These are phyloP conservation scores for Anarsia innoxiella DNA, from an alignment of 2,888 invertebrate species.

Conservation along the genomic window DNA sequence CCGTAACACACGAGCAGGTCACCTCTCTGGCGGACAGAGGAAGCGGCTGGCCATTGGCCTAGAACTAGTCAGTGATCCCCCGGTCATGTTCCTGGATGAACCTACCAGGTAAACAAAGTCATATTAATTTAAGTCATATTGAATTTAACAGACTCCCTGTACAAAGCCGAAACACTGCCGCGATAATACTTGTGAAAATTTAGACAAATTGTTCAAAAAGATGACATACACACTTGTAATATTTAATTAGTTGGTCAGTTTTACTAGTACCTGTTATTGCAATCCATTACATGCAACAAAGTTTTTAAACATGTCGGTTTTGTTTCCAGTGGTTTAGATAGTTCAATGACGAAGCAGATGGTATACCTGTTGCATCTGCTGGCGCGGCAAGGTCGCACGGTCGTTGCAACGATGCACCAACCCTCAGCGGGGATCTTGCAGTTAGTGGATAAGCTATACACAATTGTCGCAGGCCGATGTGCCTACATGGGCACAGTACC, in stretches of 20 bases:
- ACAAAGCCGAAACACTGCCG: no score
- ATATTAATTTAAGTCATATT: no score
- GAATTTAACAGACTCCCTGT: no score
- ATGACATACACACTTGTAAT: no score
- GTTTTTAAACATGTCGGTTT: no score
- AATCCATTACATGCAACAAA: no score
- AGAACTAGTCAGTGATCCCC: slow-evolving; percentile 93
- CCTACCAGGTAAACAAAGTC: slow-evolving; percentile 91
- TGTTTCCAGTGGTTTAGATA: slow-evolving; percentile 57
- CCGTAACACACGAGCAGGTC: slow-evolving; percentile 79
- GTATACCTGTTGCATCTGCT: slow-evolving; percentile 86
- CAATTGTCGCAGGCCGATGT: slow-evolving; percentile 85
- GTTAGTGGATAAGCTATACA: slow-evolving; percentile 92
- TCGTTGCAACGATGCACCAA: slow-evolving; percentile 93
- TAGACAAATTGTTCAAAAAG: no score
- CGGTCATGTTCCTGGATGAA: slow-evolving; percentile 95
- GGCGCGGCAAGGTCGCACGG: slow-evolving; percentile 88
- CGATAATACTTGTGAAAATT: no score
- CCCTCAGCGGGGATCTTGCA: slow-evolving; percentile 90
- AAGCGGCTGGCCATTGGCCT: slow-evolving; percentile 93
- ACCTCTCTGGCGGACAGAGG: slow-evolving; percentile 91
- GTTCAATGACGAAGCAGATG: slow-evolving; percentile 86
- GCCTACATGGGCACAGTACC: slow-evolving; percentile 86
- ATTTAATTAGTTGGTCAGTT: no score
- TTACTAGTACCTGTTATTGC: no score